phyloP scores from a whole-genome alignment of 2,113 vertebrate species.

The Sinocyclocheilus maitianheensis region DNA sequence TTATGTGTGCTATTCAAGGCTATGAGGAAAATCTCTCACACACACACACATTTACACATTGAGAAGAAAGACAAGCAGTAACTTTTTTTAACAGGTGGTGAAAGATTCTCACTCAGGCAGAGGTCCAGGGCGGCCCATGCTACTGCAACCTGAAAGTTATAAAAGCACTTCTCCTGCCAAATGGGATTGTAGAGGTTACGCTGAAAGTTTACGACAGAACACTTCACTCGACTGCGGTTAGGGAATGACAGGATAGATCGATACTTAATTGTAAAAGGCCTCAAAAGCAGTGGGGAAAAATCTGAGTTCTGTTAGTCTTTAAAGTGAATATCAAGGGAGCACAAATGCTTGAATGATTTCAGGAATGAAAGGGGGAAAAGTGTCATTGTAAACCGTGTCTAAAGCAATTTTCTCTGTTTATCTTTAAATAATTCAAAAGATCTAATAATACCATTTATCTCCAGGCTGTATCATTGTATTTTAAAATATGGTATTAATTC shows the following conservation, averaged over 20 bases:
- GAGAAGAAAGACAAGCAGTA: not conserved
- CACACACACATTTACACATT: not conserved
- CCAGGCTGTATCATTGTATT: not conserved
- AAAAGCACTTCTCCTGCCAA: conserved; percentile 17
- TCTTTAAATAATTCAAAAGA: conserved; percentile 6
- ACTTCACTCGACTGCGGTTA: conserved; percentile 7
- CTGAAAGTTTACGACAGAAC: conserved; percentile 9
- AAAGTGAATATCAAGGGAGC: conserved; percentile 14
- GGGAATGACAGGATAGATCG: not conserved
- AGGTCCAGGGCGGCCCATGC: not conserved
- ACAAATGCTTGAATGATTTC: conserved; percentile 23
- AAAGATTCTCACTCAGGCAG: conserved; percentile 1
- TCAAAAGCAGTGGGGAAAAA: not conserved
- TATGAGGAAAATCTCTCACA: not conserved
- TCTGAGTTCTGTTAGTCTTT: conserved; percentile 18
- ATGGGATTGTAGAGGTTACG: not conserved
- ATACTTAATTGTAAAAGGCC: conserved; percentile 16
- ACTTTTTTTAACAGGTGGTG: conserved; percentile 26
- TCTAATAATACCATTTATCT: not conserved
- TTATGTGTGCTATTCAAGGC: not conserved
- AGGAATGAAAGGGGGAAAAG: not conserved
- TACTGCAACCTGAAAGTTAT: conserved; percentile 6
- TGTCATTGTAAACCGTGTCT: not conserved
- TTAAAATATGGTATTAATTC: not conserved
- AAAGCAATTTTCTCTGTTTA: conserved; percentile 12